Base-by-base conservation (phyloP, 2,888 invertebrate species). In the Cepaea hortensis region DNA sequence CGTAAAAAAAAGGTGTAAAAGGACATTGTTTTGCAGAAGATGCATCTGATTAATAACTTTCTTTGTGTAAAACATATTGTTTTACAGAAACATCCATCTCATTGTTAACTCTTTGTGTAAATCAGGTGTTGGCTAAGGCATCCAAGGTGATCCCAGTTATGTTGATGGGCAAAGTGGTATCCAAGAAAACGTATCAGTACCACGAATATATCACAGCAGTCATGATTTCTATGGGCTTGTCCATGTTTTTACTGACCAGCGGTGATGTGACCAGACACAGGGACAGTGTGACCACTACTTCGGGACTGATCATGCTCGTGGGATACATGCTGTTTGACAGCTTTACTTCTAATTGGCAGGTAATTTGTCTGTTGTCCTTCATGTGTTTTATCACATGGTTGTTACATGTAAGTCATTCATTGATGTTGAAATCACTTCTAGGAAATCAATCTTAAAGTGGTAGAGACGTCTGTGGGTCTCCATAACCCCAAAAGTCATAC, bases 291-390 rank as follows among this genome's bases (percentile, higher is more conserved):
- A 97, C 97, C 20, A 97, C 97, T 46, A 94, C 97, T 90, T 97
- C 98, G 3, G 99, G 99, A 35, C 95, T 97, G 82, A 95, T 97
- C 89, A 96, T 99, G 89, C 96, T 99, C 90, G 96, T 96, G n/a
- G 96, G 97, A 91, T 99, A 99, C 95, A 97, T 99, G 96, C 95
- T 96, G 85, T 97, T 98, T 95, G 99, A 99, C 95, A 97, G 98
- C 94, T 99, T 99, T 95, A 99, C 99, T 20, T 97, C 98, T 88
- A 98, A 98, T 94, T 99, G 99, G 99, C 99, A 99, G 81, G 87
- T 87, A 35, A 65, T 84, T 80, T 9, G 61, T 77, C 11, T 1
- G 15, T 77, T 20, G 61, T 55, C 62, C 5, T 46, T 81, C 20
- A 61, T 46, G 18, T 81, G 13, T 81, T 81, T 61, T 1, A 35